Evolutionary conservation across 2,113 vertebrate species (phyloP), one percentile per base, ranked within the genome.

Genomic region (Albula glossodonta): DNA sequence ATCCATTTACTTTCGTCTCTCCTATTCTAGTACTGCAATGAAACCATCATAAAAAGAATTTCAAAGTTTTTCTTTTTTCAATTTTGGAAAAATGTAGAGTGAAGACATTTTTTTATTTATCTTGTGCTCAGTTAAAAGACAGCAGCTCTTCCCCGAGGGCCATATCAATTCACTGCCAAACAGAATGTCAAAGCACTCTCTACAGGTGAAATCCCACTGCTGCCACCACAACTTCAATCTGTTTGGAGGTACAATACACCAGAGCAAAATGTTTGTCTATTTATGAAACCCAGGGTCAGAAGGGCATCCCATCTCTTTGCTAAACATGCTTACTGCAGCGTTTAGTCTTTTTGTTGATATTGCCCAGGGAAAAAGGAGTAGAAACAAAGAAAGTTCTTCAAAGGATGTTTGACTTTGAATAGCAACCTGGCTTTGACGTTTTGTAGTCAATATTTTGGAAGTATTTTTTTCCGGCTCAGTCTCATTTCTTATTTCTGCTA

Each of bases 241-340:
- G 53, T 82, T 12, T 82, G 81, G 52, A 81, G 49, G 79, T 8
- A 17, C 79, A 51, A 51, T 52, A 81, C 49, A 51, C 41, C 19
- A 17, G 79, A 81, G 79, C 79, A 81, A 81, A 50, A 81, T 81
- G 41, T 81, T 51, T 81, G 79, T 81, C 49, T 81, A 22, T 81
- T 22, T 81, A 81, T 81, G 79, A 81, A 51, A 81, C 51, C 19
- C 49, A 81, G 51, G 81, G 51, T 57, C 51, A 82, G 51, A 57
- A 52, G 56, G 81, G 22, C 51, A n/a, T 31, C 9, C n/a, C 52
- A 57, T 31, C 52, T 56, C 52, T 57, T 57, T 57, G n/a, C 51
- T 57, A 82, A 56, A 25, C 3, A 56, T 82, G 81, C 22, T 13
- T 82, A 81, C 49, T 51, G 49, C 51, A 51, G 49, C 41, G 19